Conservation (phyloP, 2,113 vertebrate genomes). For the Ginglymostoma cirratum region DNA sequence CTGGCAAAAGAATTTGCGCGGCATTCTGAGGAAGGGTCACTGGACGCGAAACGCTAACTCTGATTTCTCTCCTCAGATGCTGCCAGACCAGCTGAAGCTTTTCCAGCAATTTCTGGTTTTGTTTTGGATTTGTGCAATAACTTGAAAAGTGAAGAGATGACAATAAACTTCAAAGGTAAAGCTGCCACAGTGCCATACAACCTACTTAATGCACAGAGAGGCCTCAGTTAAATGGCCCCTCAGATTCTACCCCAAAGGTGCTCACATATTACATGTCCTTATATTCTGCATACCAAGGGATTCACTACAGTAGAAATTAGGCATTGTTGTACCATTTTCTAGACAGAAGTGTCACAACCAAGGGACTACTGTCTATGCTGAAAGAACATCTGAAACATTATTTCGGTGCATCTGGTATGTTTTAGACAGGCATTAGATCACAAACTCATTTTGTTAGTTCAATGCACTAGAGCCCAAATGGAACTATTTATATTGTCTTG, state of each 20-base stretch:
- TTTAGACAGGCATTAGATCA: not conserved
- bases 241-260: not conserved
- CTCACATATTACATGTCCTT: not conserved
- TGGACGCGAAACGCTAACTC: too few relatives aligned
- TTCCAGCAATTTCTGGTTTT: too few relatives aligned
- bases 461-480: too few relatives aligned
- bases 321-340: not conserved
- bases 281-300: not conserved
- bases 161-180: not conserved
- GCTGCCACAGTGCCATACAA: too few relatives aligned
- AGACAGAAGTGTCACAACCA: not conserved
- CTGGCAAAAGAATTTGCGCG: not conserved
- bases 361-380: not conserved
- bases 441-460: not conserved
- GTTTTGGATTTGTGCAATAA: not conserved
- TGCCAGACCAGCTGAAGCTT: too few relatives aligned
- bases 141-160: not conserved
- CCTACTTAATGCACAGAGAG: not conserved
- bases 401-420: not conserved
- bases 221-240: not conserved
- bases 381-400: not conserved
- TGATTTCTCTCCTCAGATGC: too few relatives aligned
- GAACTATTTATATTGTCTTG: too few relatives aligned
- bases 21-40: too few relatives aligned
- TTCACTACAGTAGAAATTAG: not conserved